A percentile compares a stretch with the other conserved stretches of the same genome.
Conservation (phyloP, 2,797 vertebrate species). For the Hylomyscus alleni region DNA sequence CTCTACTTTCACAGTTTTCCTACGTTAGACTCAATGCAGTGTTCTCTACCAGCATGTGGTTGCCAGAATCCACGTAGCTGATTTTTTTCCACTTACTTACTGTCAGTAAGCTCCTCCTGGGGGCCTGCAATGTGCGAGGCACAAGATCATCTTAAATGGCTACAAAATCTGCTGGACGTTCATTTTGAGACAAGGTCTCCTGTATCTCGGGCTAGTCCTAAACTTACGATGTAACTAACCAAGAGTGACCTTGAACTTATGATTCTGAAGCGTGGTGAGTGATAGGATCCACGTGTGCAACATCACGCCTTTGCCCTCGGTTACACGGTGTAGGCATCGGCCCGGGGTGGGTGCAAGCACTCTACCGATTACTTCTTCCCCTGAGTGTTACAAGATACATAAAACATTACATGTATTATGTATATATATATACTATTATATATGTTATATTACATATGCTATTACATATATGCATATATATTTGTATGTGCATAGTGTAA, state of each 20-base stretch:
- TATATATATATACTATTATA: not conserved
- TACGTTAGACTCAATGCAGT: constrained; percentile 13
- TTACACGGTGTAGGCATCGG: not conserved
- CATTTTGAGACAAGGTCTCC: not conserved
- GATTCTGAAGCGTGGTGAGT: not conserved
- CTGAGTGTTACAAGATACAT: not conserved
- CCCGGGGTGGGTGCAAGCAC: too few relatives aligned
- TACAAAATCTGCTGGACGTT: not conserved
- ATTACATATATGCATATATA: not conserved
- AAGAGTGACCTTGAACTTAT: not conserved
- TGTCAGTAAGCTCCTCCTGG: not conserved
- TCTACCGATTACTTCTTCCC: not conserved
- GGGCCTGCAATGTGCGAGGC: not conserved
- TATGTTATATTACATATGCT: not conserved
- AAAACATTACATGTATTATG: not conserved
- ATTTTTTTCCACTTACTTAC: not conserved
- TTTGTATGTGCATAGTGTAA: not conserved
- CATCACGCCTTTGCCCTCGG: not conserved
- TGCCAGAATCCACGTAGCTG: not conserved
- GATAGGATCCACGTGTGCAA: not conserved
- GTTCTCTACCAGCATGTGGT: not conserved
- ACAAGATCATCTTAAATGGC: not conserved
- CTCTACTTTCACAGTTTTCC: not conserved
- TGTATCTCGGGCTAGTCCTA: not conserved
- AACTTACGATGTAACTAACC: not conserved